Evolutionary conservation across 2,888 invertebrate species (phyloP), one percentile per base, ranked within the genome.

Genomic region (Pandemis cinnamomeana): DNA sequence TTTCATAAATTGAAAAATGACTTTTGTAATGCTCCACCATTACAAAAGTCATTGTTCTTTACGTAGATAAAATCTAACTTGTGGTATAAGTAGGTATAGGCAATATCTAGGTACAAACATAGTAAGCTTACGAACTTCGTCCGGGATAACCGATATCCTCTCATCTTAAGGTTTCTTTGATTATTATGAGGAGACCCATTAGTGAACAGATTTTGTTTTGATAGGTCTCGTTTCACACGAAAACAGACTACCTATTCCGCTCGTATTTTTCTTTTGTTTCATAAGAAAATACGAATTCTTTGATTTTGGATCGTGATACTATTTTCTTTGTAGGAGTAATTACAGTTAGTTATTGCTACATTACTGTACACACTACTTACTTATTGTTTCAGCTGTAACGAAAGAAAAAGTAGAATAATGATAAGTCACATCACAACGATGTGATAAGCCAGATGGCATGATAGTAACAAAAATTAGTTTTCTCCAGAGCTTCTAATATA

Each of bases 131-230:
- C 46, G 5, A 46, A 46, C 11, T 0, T 46, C 11, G 27, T 58
- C 27, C 27, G n/a, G 11, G 58, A 27, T 58, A 58, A 8, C 55
- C 58, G 27, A 67, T 15, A 11, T 53, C 41, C 53, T 53, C 67
- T 51, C 51, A 53, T 58, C 58, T 58, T 58, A 41, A 20, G n/a
- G 42, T 8, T 63, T 44, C 63, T 41, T 44, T 63, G 62, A 64
- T 48, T 64, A 15, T 8, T 46, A 27, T 27, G 44, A 64, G 46
- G 7, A 46, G 63, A 46, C 46, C 46, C 46, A 48, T 64, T 46
- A 64, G 20, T 46, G 46, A 64, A 64, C 46, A 27, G 46, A 64
- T 46, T 63, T 27, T 46, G 63, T 20, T 64, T 64, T 48, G 46
- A 64, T 48, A 64, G 63, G 63, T 64, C 46, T 46, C 44, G 46